Evolutionary conservation across 2,797 vertebrate species (phyloP).

Genomic region (Dermochelys coriacea): DNA sequence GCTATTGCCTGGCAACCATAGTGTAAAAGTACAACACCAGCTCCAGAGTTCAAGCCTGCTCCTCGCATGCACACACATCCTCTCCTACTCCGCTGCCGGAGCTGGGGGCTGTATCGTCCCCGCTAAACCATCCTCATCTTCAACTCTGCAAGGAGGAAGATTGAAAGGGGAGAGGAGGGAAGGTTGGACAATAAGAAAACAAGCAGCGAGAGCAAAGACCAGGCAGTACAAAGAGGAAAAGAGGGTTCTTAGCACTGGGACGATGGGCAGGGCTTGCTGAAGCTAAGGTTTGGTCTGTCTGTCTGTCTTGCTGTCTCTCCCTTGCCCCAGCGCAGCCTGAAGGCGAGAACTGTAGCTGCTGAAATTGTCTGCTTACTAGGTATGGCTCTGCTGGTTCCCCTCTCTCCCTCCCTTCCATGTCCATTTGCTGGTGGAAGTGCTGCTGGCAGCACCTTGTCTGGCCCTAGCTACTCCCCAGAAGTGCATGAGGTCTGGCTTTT

Average conservation of each 20-base stretch:
- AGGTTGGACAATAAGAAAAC: background rate
- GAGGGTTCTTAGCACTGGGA: background rate
- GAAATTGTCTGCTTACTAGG: background rate
- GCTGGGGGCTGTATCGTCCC: accelerated
- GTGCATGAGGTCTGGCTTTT: background rate
- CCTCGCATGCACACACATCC: accelerated
- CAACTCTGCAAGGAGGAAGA: background rate
- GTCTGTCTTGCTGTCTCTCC: background rate
- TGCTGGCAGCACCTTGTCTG: too few relatives aligned
- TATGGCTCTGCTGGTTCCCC: background rate
- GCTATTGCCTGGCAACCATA: conserved; percentile 74
- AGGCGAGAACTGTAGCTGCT: background rate
- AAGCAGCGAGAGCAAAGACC: background rate
- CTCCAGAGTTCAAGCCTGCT: background rate
- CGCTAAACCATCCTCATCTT: background rate
- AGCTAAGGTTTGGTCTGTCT: conserved; percentile 21
- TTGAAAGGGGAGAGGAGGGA: background rate
- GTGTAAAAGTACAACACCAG: conserved; percentile 63
- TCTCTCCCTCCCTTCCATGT: background rate
- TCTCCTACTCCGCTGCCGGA: accelerated
- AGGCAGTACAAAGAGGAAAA: background rate
- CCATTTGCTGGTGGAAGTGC: background rate
- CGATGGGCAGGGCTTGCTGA: background rate
- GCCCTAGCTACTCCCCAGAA: background rate
- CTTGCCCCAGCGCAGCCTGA: accelerated